Evolutionary conservation across 2,797 vertebrate species (phyloP), one percentile per base, ranked within the genome.

Genomic region (Esox lucius): DNA sequence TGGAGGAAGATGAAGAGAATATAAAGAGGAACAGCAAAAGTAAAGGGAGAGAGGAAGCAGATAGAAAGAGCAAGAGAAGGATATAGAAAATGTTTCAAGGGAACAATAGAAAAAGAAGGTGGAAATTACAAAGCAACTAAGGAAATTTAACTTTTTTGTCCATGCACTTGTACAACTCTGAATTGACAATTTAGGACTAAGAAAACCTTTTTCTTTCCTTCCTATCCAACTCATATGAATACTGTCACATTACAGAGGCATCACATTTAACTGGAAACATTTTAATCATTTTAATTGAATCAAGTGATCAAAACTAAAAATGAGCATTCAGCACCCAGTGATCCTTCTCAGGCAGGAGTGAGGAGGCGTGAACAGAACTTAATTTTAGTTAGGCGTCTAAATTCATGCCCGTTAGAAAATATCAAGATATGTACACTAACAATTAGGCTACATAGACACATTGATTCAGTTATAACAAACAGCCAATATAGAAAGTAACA

Each of bases 241-340:
- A 81, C 15, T 65, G 26, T 75, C 77, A 70, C 71, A 79, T 82
- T 68, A 76, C 61, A 49, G 78, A 79, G 86, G 88, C 87, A 84
- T 91, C 81, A 80, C 83, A 86, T 87, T 77, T 76, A 87, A 89
- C 87, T 84, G 87, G 80, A 85, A 87, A 77, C 81, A 68, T 11
- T 28, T 13, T 31, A 53, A 82, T 82, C 72, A 81, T 78, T 82
- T 84, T 79, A 86, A 87, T 74, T 64, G 84, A 81, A 85, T 88
- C 85, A 90, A 85, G 92, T 93, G 91, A 91, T 87, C 89, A 92
- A 91, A 92, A 91, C 85, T 89, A 91, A 87, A 91, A 72, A 92
- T 85, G 80, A 91, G 91, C 94, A 94, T 94, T 94, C 93, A 89
- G 87, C 93, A 94, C 92, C 92, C 92, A 93, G 94, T 94, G 92